Evolutionary conservation across 2,888 invertebrate genomes (phyloP), one percentile per base, ranked within the genome.

Genomic region (Ecliptopera silaceata): DNA sequence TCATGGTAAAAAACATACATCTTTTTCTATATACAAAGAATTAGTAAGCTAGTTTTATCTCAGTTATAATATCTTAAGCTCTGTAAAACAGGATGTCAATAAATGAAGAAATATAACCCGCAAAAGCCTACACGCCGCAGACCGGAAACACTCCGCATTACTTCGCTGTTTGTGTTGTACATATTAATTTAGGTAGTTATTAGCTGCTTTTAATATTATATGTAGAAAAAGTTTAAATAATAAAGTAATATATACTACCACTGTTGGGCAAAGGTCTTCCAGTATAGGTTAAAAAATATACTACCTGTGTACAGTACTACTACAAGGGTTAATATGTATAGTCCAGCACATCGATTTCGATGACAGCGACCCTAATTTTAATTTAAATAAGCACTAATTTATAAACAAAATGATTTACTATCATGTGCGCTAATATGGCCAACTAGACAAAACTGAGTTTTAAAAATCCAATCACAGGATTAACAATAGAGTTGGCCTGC

Each of bases 131-230:
- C 36, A 43, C 49, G 31, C 44, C 42, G n/a, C 34, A 34, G 22
- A 52, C 45, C 63, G 63, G 63, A 63, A 63, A 55, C 52, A 15
- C 49, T 57, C 46, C 48, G 41, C 49, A 59, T 63, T 36, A 36
- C 50, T 51, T 29, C 12, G 44, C 43, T 44, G 51, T 31, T 17
- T 43, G 42, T n/a, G 20, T n/a, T 49, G 17, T 17, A 12, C 36
- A 22, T 34, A 48, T 39, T 12, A 20, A 29, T 31, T 36, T 15
- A 20, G 22, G n/a, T 47, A 15, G 3, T 12, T 12, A 22, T 4
- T 4, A 22, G 22, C n/a, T 22, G 22, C 3, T 3, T 22, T 22
- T 22, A 6, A 34, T 12, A 13, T 13, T 34, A 31, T 3, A 31
- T 3, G 6, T 34, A 34, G 8, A 3, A 36, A 15, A n/a, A n/a